Base-by-base conservation (phyloP, 1,140 invertebrate species). In the Zaprionus nigranus region DNA sequence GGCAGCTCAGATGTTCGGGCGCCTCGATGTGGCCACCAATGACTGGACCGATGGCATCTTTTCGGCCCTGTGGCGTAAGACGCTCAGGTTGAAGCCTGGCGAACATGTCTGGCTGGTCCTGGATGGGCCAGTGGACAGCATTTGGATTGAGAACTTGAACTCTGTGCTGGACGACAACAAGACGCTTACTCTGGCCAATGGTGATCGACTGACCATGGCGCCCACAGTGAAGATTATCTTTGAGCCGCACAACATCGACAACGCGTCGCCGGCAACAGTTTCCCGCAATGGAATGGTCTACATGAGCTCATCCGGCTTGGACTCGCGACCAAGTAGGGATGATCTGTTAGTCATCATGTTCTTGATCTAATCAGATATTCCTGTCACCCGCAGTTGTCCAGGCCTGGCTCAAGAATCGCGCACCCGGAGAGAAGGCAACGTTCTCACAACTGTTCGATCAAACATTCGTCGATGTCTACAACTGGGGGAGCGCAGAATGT, bases 31-130 rank as follows among this genome's bases (percentile, higher is more conserved):
- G 0, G 98, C 98, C 2, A 99, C 98, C 0, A 99, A 99, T 92
- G 98, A 99, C 91, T 99, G 98, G 98, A 99, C 98, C 0, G 98
- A 99, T 93, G 98, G 98, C 2, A 99, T 99, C 78, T 99, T 99
- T 93, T 99, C 98, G 7, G 98, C 98, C 1, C 93, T 99, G 0
- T 99, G 98, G 98, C 94, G 98, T 51, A 98, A 98, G 93, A 99
- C 98, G 0, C 93, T 98, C 0, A 98, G 97, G 93, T 93, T 96
- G 0, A 99, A 98, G 93, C 95, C 96, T 90, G 97, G 96, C 2
- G 97, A 98, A 87, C 94, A 97, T 80, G 95, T 98, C 17, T 99
- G 98, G 98, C 93, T 99, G 59, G 97, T 99, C 1, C 94, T 99
- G 53, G 98, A 99, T 91, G 98, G 98, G 0, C 98, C 98, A 0